These are phyloP conservation scores for Battus philenor DNA, from an alignment of 1,140 invertebrate genomes.

Conservation along the genomic window DNA sequence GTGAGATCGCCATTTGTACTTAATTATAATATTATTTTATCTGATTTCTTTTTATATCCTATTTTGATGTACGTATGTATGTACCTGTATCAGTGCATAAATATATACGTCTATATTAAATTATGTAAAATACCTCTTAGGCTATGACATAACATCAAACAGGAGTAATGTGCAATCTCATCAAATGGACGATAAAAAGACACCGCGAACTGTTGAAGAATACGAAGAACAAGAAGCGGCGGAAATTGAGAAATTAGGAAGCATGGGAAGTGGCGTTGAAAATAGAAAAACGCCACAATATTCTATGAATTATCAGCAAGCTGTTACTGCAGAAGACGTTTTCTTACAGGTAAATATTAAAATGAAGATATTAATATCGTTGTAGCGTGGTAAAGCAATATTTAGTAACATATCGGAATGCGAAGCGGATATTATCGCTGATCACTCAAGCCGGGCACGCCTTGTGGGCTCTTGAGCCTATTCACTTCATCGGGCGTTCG, in stretches of 20 bases:
- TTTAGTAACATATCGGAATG: too few relatives aligned
- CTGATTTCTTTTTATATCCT: too few relatives aligned
- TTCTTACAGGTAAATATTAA: constrained; percentile 84
- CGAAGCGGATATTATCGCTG: too few relatives aligned
- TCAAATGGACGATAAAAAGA: constrained; percentile 18
- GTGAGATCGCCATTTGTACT: too few relatives aligned
- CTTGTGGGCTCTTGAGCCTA: too few relatives aligned
- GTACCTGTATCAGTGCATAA: too few relatives aligned
- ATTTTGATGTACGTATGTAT: too few relatives aligned
- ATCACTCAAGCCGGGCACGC: too few relatives aligned
- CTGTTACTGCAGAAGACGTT: constrained; percentile 89
- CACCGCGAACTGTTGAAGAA: constrained; percentile 73
- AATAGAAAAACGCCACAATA: constrained; percentile 84
- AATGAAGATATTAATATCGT: neutral
- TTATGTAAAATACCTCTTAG: too few relatives aligned
- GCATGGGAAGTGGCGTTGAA: constrained; percentile 66
- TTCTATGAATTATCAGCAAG: constrained; percentile 89
- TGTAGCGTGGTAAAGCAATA: neutral
- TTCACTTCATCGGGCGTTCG: too few relatives aligned
- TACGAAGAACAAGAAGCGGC: constrained; percentile 72
- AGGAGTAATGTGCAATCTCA: constrained; percentile 30
- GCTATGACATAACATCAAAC: constrained; percentile 51
- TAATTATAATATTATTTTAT: too few relatives aligned
- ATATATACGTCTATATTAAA: too few relatives aligned
- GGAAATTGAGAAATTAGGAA: constrained; percentile 60